Evolutionary conservation across 2,113 vertebrate genomes (phyloP).

Genomic region (Gymnarchus niloticus): DNA sequence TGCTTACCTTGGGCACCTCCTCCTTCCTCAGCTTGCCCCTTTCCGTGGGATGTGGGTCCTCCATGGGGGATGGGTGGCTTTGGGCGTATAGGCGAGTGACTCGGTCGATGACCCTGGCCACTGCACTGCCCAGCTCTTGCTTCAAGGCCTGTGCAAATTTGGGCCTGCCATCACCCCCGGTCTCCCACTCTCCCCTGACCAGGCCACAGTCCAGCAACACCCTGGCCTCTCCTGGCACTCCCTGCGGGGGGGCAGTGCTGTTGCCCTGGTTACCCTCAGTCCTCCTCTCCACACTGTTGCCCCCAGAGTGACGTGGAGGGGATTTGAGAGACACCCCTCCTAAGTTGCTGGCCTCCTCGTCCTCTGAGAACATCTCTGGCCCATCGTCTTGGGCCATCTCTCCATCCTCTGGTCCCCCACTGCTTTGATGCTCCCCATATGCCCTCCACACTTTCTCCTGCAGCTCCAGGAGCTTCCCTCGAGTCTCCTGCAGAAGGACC

Average conservation of each 20-base stretch:
- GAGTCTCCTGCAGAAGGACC: slow-evolving; percentile 64
- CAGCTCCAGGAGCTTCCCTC: slow-evolving; percentile 60
- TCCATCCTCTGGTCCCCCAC: slow-evolving; percentile 31
- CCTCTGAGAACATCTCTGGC: slow-evolving; percentile 46
- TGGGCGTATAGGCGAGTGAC: slow-evolving; percentile 64
- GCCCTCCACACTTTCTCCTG: slow-evolving; percentile 66
- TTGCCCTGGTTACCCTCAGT: slow-evolving; percentile 8
- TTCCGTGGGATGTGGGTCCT: background rate
- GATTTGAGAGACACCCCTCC: slow-evolving; percentile 23
- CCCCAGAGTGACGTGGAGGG: background rate
- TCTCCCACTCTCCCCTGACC: slow-evolving; percentile 56
- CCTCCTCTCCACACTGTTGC: background rate
- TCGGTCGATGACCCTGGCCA: slow-evolving; percentile 66
- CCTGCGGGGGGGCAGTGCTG: slow-evolving; percentile 39
- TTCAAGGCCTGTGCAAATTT: slow-evolving; percentile 67
- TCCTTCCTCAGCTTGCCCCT: slow-evolving; percentile 28
- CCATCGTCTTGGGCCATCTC: slow-evolving; percentile 34
- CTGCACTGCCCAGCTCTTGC: slow-evolving; percentile 59
- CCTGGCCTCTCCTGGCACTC: slow-evolving; percentile 46
- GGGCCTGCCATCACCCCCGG: slow-evolving; percentile 42
- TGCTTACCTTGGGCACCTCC: slow-evolving; percentile 33
- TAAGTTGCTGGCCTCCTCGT: slow-evolving; percentile 35
- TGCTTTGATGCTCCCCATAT: slow-evolving; percentile 55
- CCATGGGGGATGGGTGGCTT: slow-evolving; percentile 36
- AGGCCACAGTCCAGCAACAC: slow-evolving; percentile 60